Conservation (phyloP, 1,140 invertebrate species). For the Meloidogyne chitwoodi region DNA sequence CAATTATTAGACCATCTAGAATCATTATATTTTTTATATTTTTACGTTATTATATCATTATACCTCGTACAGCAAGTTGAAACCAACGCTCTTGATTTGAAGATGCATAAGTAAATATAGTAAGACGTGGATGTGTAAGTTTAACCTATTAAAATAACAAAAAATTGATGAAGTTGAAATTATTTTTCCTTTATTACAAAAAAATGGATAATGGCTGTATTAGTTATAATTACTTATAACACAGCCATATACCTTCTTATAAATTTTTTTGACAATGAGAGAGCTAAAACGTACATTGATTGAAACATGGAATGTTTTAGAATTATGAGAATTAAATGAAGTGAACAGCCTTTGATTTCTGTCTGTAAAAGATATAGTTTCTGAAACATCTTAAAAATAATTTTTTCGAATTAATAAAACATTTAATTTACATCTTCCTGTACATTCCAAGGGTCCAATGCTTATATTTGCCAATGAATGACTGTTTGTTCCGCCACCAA, state of each 20-base stretch:
- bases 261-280: too few relatives aligned
- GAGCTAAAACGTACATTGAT: constrained; percentile 54
- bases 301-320: constrained; percentile 35
- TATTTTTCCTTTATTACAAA: neutral
- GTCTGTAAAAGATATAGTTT: constrained; percentile 55
- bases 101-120: constrained; percentile 55
- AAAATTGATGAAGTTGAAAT: neutral
- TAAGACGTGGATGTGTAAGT: constrained; percentile 51
- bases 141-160: constrained; percentile 36
- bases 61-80: constrained; percentile 48
- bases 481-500: constrained; percentile 41
- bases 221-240: too few relatives aligned
- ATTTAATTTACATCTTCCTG: constrained; percentile 40
- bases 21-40: too few relatives aligned
- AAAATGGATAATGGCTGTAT: too few relatives aligned
- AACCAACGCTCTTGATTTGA: constrained; percentile 57
- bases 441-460: constrained; percentile 51
- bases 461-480: constrained; percentile 41
- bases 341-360: constrained; percentile 53
- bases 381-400: constrained; percentile 50
- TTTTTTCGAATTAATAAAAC: too few relatives aligned
- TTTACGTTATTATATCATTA: too few relatives aligned
- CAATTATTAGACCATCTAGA: constrained; percentile 44
- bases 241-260: too few relatives aligned
- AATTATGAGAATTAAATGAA: constrained; percentile 22